Percentiles rank a stretch among this genome's conserved stretches.
phyloP scores from a whole-genome alignment of 2,888 invertebrate genomes.

The Hipparchia sbordonii region DNA sequence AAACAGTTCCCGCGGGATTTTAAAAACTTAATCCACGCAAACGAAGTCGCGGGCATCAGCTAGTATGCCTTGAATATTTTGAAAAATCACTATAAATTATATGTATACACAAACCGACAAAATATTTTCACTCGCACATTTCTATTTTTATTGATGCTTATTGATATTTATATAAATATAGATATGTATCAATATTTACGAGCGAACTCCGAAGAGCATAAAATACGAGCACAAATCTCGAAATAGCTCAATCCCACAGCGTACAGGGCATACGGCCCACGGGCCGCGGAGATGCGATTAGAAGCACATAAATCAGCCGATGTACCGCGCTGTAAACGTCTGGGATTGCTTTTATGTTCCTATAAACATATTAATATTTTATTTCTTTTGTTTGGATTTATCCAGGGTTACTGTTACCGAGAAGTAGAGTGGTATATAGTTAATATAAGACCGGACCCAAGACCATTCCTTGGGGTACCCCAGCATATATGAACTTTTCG shows the following conservation, averaged over 20 bases:
- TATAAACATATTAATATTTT: constrained; percentile 29
- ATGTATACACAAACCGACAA: not conserved
- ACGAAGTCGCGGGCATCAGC: not conserved
- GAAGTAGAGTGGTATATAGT: not conserved
- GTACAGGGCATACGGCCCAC: constrained; percentile 6
- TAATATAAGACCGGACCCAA: not conserved
- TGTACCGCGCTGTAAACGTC: constrained; percentile 36
- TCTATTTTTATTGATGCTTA: not conserved
- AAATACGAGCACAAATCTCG: constrained; percentile 14
- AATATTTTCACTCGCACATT: not conserved
- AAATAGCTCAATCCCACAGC: constrained; percentile 17
- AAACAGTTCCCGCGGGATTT: no score
- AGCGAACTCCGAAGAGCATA: constrained; percentile 5
- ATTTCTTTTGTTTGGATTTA: constrained; percentile 16
- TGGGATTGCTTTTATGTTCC: constrained; percentile 23
- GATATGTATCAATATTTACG: constrained; percentile 20
- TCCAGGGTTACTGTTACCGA: not conserved
- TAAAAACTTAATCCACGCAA: no score
- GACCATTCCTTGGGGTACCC: not conserved
- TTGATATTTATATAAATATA: not conserved
- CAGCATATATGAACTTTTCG: no score
- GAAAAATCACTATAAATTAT: not conserved
- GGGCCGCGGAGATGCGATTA: constrained; percentile 25
- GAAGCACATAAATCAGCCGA: constrained; percentile 33
- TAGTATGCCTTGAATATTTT: no score